Base-by-base conservation (phyloP, 2,888 invertebrate species). In the Xestia ashworthii region DNA sequence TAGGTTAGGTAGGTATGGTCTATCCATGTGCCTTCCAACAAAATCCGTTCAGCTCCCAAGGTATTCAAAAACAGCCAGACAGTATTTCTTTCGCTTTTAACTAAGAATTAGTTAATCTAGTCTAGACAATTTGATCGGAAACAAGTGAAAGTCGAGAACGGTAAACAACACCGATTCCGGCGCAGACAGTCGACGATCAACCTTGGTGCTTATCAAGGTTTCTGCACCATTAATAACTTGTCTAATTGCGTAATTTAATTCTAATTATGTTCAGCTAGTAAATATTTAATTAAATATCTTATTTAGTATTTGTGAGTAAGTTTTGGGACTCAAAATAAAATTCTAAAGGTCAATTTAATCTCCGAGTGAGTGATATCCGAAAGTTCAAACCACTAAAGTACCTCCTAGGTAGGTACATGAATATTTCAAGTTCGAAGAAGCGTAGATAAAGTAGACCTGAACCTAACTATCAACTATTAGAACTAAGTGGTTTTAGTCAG, bases 101-200 rank as follows among this genome's bases (percentile, higher is more conserved):
- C 44, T 44, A 44, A 44, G 44, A 48, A 25, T 38, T 48, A 55
- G 11, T 14, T 70, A 50, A 46, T 60, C 48, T 48, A 50, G 48
- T 69, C 32, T 48, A 53, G 19, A 22, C 16, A 64, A 55, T 55
- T 55, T 68, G 25, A 72, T 83, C 79, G 78, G 68, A 81, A 81
- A 80, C 62, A 41, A 82, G 80, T 76, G 86, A 86, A 86, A 86
- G 87, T 69, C 76, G 69, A 8, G 46, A 65, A 44, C 71, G 9
- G 67, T 74, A 68, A 77, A 80, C 75, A 80, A 80, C 48, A 69
- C 50, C 50, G n/a, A 71, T 48, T 72, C 64, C 55, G 67, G n/a
- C 62, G 76, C 64, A 16, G 79, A 66, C 58, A 71, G 62, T 62
- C 55, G 62, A 72, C 60, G 55, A 55, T 68, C 66, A 46, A 78